A percentile compares a stretch with the other conserved stretches of the same genome.
phyloP scores from a whole-genome alignment of 2,797 vertebrate genomes.

The Sebastes trivittatus region DNA sequence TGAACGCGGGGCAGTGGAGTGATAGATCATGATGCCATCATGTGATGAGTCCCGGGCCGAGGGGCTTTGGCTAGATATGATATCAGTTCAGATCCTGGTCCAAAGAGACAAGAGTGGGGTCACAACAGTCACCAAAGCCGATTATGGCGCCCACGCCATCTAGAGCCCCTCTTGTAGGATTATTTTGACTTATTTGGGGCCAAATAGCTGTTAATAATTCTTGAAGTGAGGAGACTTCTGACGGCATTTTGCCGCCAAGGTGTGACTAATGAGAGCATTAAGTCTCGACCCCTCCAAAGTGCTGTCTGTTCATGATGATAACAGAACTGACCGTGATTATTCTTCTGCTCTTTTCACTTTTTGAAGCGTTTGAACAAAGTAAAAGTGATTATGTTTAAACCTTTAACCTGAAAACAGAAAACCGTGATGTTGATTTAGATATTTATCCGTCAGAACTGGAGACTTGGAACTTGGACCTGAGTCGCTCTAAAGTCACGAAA shows the following conservation, averaged over 20 bases:
- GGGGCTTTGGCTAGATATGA: constrained; percentile 75
- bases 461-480: background rate
- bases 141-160: constrained; percentile 72
- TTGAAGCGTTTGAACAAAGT: background rate
- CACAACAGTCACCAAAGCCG: constrained; percentile 80
- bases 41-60: constrained; percentile 73
- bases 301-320: constrained; percentile 47
- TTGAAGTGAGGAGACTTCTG: constrained; percentile 73
- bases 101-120: constrained; percentile 70
- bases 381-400: constrained; percentile 6
- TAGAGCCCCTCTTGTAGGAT: constrained; percentile 63
- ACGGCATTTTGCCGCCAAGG: constrained; percentile 75
- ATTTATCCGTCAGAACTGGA: background rate
- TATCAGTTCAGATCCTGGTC: constrained; percentile 78
- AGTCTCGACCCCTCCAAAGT: constrained; percentile 39
- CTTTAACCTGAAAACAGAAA: background rate
- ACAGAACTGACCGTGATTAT: constrained; percentile 5
- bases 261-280: constrained; percentile 79
- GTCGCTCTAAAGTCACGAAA: background rate
- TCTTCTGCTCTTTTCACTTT: background rate
- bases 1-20: constrained; percentile 59
- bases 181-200: constrained; percentile 76
- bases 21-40: constrained; percentile 73
- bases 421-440: background rate
- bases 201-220: constrained; percentile 84